phyloP scores from a whole-genome alignment of 1,140 invertebrate species.

The Daktulosphaira vitifoliae region DNA sequence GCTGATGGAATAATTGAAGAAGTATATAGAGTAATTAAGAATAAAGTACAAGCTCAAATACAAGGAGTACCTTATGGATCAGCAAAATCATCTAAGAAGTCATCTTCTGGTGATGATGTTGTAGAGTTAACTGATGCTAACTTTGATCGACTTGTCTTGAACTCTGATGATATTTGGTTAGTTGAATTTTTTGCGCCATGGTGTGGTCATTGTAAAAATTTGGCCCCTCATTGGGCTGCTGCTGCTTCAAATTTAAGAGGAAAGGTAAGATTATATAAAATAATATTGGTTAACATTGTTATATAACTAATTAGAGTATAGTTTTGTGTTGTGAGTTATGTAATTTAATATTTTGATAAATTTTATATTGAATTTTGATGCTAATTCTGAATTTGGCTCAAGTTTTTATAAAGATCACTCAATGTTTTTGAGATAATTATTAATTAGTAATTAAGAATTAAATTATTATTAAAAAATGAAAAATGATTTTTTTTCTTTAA shows the following conservation, averaged over 20 bases:
- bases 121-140: conserved; percentile 83
- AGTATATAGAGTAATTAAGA: conserved; percentile 60
- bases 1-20: conserved; percentile 79
- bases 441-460: too few species aligned
- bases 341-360: too few species aligned
- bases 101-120: conserved; percentile 53
- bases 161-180: conserved; percentile 80
- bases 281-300: background rate
- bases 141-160: conserved; percentile 78
- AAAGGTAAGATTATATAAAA: conserved; percentile 52
- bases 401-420: too few species aligned
- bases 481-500: too few species aligned
- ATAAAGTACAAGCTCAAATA: conserved; percentile 59
- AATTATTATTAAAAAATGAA: too few species aligned
- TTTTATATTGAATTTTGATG: too few species aligned
- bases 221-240: conserved; percentile 70
- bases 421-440: too few species aligned
- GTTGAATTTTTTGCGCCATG: conserved; percentile 93
- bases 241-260: conserved; percentile 92
- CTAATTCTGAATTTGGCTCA: too few species aligned
- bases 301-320: too few species aligned
- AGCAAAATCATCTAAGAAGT: conserved; percentile 34
- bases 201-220: conserved; percentile 77
- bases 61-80: conserved; percentile 46
- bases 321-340: too few species aligned